Base-by-base conservation (phyloP, 2,888 invertebrate species). In the Bellardia pandia region DNA sequence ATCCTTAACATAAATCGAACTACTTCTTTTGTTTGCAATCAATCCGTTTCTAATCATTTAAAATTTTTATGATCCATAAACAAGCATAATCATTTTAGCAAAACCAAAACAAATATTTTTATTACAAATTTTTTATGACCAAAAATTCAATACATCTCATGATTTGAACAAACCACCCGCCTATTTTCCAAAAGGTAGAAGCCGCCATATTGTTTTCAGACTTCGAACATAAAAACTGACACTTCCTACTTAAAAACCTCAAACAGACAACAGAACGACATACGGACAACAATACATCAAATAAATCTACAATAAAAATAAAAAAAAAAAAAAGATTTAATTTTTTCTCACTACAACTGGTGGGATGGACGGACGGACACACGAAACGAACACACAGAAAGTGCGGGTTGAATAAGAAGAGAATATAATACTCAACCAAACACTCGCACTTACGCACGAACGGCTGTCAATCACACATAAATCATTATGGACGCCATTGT, bases 401-500 rank as follows among this genome's bases (percentile, higher is more conserved):
- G 53, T 72, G 76, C 80, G 72, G 84, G 62, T 76, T 62, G 66
- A 7, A 72, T 48, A 45, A 82, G 56, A 69, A 53, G n/a, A 66
- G 23, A 45, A 72, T 16, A 62, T 9, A 13, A 42, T 16, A 9
- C 45, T 7, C 53, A 78, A 64, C 68, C 45, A 62, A 42, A 78
- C 30, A 14, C 30, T 23, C 71, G 58, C 40, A 60, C 14, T 62
- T 42, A 72, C 74, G 42, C 33, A 75, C 42, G 69, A 66, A 75
- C 78, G 16, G 85, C 81, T 87, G 81, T 87, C 87, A 87, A 87
- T 87, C 87, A 87, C 42, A 30, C 75, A 87, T 87, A 87, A 87
- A 85, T 87, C 87, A 87, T 64, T 48, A n/a, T 40, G 78, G 81
- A 85, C 87, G 85, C 87, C 85, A 87, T 87, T 87, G 85, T 81